phyloP scores from a whole-genome alignment of 2,888 invertebrate genomes.

The Nebria brevicollis region DNA sequence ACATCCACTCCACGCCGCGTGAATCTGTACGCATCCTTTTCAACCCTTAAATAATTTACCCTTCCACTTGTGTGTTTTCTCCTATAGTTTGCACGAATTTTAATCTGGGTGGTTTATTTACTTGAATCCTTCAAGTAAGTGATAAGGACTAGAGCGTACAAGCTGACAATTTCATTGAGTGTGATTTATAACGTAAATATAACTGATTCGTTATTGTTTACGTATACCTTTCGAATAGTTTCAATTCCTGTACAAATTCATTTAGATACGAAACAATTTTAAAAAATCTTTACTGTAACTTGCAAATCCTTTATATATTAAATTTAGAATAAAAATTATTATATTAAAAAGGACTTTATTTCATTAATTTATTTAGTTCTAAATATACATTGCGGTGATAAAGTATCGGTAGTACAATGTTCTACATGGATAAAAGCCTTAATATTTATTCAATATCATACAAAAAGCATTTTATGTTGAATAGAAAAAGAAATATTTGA shows the following conservation, averaged over 20 bases:
- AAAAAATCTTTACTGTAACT: no score
- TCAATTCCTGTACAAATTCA: background rate
- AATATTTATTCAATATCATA: no score
- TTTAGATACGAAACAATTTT: no score
- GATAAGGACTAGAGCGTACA: background rate
- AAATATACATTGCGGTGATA: no score
- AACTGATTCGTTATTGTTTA: background rate
- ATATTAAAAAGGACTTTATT: no score
- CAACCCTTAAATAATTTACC: constrained; percentile 45
- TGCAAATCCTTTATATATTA: no score
- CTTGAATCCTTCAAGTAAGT: constrained; percentile 13
- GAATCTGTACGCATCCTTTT: constrained; percentile 1
- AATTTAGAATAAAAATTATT: no score
- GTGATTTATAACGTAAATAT: background rate
- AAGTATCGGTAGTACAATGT: no score
- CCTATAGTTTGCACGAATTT: constrained; percentile 28
- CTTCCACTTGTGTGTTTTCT: constrained; percentile 27
- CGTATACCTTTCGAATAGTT: background rate
- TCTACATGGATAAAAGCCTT: no score
- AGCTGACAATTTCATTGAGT: background rate
- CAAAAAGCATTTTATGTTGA: no score
- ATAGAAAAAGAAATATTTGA: no score
- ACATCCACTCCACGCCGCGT: background rate
- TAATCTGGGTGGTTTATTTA: constrained; percentile 40
- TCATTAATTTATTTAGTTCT: no score